Conservation (phyloP, 2,888 invertebrate species). For the Adelognathus sp. region DNA sequence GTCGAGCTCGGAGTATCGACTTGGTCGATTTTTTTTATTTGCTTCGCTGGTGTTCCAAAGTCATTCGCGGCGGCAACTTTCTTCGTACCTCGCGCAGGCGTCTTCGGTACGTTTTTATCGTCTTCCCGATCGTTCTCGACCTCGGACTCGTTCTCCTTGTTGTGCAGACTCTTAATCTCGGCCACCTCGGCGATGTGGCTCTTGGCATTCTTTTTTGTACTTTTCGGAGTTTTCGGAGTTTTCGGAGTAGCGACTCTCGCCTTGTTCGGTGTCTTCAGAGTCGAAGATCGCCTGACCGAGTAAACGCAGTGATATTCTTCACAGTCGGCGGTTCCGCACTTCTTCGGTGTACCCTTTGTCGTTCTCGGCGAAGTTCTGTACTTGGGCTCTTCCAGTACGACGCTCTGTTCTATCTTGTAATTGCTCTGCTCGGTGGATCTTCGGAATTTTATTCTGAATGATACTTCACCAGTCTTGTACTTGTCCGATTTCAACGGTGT, state of each 20-base stretch:
- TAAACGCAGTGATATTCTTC: slow-evolving; percentile 8
- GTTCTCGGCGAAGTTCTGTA: slow-evolving; percentile 42
- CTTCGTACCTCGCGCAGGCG: not conserved
- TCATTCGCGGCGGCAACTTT: not conserved
- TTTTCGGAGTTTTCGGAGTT: slow-evolving; percentile 10
- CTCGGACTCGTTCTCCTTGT: slow-evolving; percentile 19
- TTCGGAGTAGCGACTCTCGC: slow-evolving; percentile 6
- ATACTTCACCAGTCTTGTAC: slow-evolving; percentile 28
- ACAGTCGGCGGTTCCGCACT: slow-evolving; percentile 17
- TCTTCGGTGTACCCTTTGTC: slow-evolving; percentile 27
- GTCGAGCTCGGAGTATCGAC: slow-evolving; percentile 9
- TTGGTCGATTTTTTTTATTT: not conserved
- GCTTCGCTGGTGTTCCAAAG: not conserved
- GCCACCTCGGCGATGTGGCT: not conserved
- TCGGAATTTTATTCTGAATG: slow-evolving; percentile 64
- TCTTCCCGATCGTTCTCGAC: not conserved
- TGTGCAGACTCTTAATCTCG: not conserved
- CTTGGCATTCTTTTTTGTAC: not conserved
- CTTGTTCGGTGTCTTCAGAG: not conserved
- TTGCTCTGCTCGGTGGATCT: slow-evolving; percentile 71
- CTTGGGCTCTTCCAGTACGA: slow-evolving; percentile 34
- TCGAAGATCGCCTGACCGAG: not conserved
- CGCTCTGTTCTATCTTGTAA: slow-evolving; percentile 66
- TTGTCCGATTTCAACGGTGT: not conserved
- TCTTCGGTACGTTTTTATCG: not conserved